Evolutionary conservation across 2,888 invertebrate species (phyloP).

Genomic region (Crocallis elinguaria): DNA sequence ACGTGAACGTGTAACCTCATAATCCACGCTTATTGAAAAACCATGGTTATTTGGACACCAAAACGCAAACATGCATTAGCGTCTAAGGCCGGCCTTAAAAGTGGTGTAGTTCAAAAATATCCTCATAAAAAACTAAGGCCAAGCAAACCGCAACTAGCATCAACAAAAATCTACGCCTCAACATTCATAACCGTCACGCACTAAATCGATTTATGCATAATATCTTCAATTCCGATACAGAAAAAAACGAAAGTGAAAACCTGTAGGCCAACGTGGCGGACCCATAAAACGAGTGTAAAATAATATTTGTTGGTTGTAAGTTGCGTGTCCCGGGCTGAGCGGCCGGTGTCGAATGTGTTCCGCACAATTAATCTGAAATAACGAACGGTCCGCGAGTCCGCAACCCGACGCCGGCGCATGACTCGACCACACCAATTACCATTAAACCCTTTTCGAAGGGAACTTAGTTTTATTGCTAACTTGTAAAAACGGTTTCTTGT

Average conservation of each 20-base stretch:
- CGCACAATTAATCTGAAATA: conserved; percentile 80
- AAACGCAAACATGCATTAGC: too few relatives aligned
- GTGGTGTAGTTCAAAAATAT: too few relatives aligned
- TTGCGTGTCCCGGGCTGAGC: conserved; percentile 47
- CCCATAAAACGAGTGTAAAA: conserved; percentile 36
- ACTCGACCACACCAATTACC: conserved; percentile 69
- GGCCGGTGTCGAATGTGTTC: conserved; percentile 73
- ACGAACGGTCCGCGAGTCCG: conserved; percentile 76
- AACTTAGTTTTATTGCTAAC: conserved; percentile 31
- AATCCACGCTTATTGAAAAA: too few relatives aligned
- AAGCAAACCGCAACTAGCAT: too few relatives aligned
- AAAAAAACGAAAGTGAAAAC: background rate
- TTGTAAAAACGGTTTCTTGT: conserved; percentile 23
- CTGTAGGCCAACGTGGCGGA: background rate
- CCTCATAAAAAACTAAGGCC: too few relatives aligned
- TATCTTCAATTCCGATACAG: background rate
- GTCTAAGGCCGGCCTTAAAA: too few relatives aligned
- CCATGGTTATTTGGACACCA: too few relatives aligned
- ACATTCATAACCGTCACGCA: too few relatives aligned
- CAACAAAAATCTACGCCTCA: too few relatives aligned
- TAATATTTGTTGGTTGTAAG: conserved; percentile 42
- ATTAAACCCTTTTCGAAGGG: conserved; percentile 54
- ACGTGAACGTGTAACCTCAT: too few relatives aligned
- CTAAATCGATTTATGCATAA: background rate
- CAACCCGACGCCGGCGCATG: conserved; percentile 73